Base-by-base conservation (phyloP, 1,140 invertebrate genomes). In the Cotesia chilonis region DNA sequence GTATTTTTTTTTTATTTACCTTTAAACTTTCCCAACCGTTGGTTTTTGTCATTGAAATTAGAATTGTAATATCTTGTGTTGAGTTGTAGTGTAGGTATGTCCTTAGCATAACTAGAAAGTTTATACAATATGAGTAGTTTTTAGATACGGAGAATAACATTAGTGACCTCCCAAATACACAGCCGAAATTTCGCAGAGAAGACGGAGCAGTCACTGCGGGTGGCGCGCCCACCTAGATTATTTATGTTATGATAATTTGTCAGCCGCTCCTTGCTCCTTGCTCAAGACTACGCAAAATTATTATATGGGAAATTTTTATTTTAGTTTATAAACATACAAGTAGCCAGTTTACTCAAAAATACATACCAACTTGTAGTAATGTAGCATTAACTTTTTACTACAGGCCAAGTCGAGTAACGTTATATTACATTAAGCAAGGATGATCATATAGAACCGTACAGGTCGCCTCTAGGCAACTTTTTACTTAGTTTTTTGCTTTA, bases 381-480 rank as follows among this genome's bases (percentile, higher is more conserved):
- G 41, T 47, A 47, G 2, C 3, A 10, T 47, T 47, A 47, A 47
- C 41, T 47, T 6, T 47, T 10, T 47, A 47, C 10, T 10, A 55
- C 10, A 55, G 17, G 7, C n/a, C 12, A 14, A 55, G 17, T 17
- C 5, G 17, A 28, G 54, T 14, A 55, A 55, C 54, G 4, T 55
- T n/a, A 17, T 5, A 17, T 55, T 14, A 55, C 54, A 17, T 55
- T 55, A 55, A n/a, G 5, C 14, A 41, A 37, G 35, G 59, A 51
- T 47, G 4, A 28, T 35, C 59, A 70, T 36, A 36, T 54, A 47
- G 10, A 47, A 47, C 41, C 10, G 41, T 47, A 61, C 66, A 73
- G 59, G 67, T 74, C 60, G 68, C 72, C 72, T 57, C 59, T 9
- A 54, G 67, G 14, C 67, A 70, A 70, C 72, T 70, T 70, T 68